Conservation (phyloP, 2,113 vertebrate genomes). For the Microcebus griseorufus region DNA sequence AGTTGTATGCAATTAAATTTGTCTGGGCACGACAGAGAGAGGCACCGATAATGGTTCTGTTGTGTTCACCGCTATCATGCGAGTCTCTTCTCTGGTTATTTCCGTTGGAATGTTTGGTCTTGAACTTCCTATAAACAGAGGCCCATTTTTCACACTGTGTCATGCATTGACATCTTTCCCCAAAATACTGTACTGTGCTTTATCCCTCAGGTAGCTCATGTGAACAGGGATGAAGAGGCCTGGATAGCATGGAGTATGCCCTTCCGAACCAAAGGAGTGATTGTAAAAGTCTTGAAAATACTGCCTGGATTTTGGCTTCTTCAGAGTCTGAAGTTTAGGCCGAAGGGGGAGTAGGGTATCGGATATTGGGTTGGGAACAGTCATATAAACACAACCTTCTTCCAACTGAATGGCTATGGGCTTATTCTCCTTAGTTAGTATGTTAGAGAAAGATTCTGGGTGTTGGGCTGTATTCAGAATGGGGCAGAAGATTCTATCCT, state of each 20-base stretch:
- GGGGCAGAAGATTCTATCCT: neutral
- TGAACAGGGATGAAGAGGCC: constrained; percentile 71
- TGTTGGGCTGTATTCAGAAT: constrained; percentile 39
- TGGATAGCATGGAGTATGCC: constrained; percentile 62
- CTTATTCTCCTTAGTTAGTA: neutral
- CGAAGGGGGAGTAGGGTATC: fast-evolving
- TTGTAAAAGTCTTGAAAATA: constrained; percentile 71
- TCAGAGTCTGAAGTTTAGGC: neutral
- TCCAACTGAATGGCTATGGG: neutral
- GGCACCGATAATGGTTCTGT: neutral
- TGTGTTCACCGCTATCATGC: neutral
- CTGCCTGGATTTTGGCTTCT: constrained; percentile 65
- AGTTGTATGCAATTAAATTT: neutral
- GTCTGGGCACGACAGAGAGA: neutral
- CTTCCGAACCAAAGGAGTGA: constrained; percentile 82
- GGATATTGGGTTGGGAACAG: constrained; percentile 62
- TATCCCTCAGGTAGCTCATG: constrained; percentile 68
- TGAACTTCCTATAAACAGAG: constrained; percentile 60
- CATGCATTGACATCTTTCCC: constrained; percentile 46
- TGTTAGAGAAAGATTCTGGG: neutral
- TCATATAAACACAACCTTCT: constrained; percentile 55
- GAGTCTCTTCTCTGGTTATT: constrained; percentile 35
- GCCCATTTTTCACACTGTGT: constrained; percentile 50
- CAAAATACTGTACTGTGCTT: constrained; percentile 52
- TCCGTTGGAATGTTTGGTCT: constrained; percentile 47